A percentile compares a stretch with the other conserved stretches of the same genome.
Conservation (phyloP, 2,113 vertebrate genomes). For the Leptobrachium leishanense region DNA sequence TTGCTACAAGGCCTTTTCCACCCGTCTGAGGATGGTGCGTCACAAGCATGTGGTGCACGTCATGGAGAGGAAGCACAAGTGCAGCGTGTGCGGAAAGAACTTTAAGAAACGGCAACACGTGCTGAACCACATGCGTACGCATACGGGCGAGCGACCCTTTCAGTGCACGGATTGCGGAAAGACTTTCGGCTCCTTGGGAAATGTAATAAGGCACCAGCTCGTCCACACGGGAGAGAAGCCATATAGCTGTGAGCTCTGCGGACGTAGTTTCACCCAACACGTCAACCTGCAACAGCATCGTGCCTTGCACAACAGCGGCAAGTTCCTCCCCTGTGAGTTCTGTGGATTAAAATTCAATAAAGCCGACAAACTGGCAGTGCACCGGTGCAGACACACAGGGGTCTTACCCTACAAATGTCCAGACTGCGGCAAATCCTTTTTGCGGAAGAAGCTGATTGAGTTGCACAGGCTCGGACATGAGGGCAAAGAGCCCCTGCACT, state of each 20-base stretch:
- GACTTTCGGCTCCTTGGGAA: slow-evolving; percentile 82
- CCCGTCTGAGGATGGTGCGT: slow-evolving; percentile 72
- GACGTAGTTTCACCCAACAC: slow-evolving; percentile 81
- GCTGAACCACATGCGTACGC: slow-evolving; percentile 82
- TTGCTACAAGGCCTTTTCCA: slow-evolving; percentile 73
- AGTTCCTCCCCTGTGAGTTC: slow-evolving; percentile 64
- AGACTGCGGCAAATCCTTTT: slow-evolving; percentile 70
- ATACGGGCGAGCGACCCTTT: slow-evolving; percentile 85
- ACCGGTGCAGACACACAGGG: slow-evolving; percentile 68
- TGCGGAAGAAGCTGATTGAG: slow-evolving; percentile 67
- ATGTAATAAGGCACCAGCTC: slow-evolving; percentile 80
- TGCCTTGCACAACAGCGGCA: slow-evolving; percentile 67
- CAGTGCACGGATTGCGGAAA: slow-evolving; percentile 85
- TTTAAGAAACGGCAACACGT: slow-evolving; percentile 87
- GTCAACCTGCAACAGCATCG: slow-evolving; percentile 88
- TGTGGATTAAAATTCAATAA: slow-evolving; percentile 74
- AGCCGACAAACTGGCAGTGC: slow-evolving; percentile 70
- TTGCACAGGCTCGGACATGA: slow-evolving; percentile 60
- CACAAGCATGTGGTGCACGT: slow-evolving; percentile 74
- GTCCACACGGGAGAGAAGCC: slow-evolving; percentile 83
- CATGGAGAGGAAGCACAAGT: slow-evolving; percentile 74
- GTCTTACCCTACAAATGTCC: slow-evolving; percentile 69
- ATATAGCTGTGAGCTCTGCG: slow-evolving; percentile 80
- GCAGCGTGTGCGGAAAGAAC: slow-evolving; percentile 77
- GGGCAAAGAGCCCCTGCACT: slow-evolving; percentile 30